A percentile compares a stretch with the other conserved stretches of the same genome.
Evolutionary conservation across 2,113 vertebrate genomes (phyloP).

Genomic region (Thalassarche chlororhynchos): DNA sequence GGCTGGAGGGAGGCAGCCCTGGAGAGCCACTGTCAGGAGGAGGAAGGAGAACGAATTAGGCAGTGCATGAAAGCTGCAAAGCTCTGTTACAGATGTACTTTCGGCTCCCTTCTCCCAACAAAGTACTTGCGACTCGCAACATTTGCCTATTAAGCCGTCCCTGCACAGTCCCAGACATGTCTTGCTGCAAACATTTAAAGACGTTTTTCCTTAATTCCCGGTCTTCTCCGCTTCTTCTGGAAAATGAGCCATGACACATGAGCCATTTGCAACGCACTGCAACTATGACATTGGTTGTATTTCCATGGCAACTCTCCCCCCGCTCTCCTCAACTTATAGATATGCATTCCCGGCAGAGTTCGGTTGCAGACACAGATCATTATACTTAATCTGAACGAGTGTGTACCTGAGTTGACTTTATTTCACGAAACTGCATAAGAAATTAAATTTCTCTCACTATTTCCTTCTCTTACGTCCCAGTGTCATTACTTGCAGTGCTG

Average conservation of each 20-base stretch:
- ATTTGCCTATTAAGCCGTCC: neutral
- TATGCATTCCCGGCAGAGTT: neutral
- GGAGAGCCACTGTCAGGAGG: neutral
- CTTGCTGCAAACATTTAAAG: neutral
- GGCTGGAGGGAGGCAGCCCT: fast-evolving
- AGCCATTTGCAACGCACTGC: neutral
- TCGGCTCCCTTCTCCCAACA: neutral
- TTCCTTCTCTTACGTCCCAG: conserved; percentile 6
- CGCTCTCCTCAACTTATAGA: neutral
- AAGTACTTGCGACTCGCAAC: neutral
- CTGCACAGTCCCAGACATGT: neutral
- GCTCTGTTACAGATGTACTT: neutral
- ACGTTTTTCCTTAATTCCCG: neutral
- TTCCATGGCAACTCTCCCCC: conserved; percentile 61
- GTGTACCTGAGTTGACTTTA: conserved; percentile 47
- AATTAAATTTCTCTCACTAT: conserved; percentile 44
- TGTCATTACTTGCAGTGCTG: neutral
- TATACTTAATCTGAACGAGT: conserved; percentile 39
- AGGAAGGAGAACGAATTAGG: neutral
- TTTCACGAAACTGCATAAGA: neutral
- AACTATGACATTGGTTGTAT: conserved; percentile 18
- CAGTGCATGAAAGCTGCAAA: neutral
- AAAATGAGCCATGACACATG: conserved; percentile 52
- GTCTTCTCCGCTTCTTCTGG: neutral
- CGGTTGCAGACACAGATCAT: conserved; percentile 24